phyloP scores from a whole-genome alignment of 2,797 vertebrate species.

The Hoplostethus mediterraneus region DNA sequence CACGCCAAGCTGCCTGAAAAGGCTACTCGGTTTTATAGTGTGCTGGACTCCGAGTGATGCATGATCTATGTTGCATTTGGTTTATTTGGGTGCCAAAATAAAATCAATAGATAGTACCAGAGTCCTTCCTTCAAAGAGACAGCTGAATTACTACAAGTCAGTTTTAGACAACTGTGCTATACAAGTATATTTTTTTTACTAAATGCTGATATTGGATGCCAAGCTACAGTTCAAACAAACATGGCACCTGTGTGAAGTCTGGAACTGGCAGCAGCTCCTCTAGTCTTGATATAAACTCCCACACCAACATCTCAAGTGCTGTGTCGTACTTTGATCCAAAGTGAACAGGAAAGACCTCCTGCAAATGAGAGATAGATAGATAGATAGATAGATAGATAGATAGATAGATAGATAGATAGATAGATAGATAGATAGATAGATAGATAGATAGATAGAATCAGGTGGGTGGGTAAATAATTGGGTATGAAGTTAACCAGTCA shows the following conservation, averaged over 20 bases:
- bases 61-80: conserved; percentile 1
- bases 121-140: no score
- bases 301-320: conserved; percentile 82
- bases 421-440: background rate
- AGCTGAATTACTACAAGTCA: background rate
- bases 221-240: conserved; percentile 14
- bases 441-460: background rate
- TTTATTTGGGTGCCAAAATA: conserved; percentile 3
- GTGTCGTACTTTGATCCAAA: conserved; percentile 81
- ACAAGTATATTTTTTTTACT: background rate
- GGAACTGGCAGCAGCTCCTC: conserved; percentile 83
- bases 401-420: background rate
- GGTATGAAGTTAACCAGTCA: no score
- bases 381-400: background rate
- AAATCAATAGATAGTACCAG: conserved; percentile 1
- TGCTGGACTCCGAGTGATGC: background rate
- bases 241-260: conserved; percentile 83
- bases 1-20: background rate
- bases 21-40: conserved; percentile 2
- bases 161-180: background rate
- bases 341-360: conserved; percentile 80
- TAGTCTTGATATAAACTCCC: conserved; percentile 86
- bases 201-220: background rate
- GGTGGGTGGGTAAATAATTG: no score
- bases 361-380: background rate